Percentiles rank a stretch among this genome's conserved stretches.
phyloP scores from a whole-genome alignment of 2,113 vertebrate species.

The Stomatorhinus ivindoensis region DNA sequence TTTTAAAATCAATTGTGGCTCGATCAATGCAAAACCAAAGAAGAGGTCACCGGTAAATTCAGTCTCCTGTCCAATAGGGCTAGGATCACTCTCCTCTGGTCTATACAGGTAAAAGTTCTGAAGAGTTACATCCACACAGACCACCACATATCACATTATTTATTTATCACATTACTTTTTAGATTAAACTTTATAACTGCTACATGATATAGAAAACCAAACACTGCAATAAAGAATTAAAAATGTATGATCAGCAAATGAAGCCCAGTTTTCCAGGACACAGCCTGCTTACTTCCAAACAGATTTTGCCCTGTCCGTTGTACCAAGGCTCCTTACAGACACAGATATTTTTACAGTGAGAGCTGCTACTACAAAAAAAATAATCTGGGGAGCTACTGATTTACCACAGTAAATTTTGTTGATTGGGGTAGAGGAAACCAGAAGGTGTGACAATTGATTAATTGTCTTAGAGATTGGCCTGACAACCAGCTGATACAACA shows the following conservation, averaged over 20 bases:
- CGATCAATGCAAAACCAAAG: neutral
- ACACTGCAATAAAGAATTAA: neutral
- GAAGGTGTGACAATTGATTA: neutral
- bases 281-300: neutral
- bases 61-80: neutral
- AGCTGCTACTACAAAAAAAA: too few relatives aligned
- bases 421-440: neutral
- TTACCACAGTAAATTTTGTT: neutral
- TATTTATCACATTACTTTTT: neutral
- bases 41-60: neutral
- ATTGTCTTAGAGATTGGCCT: neutral
- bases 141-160: neutral
- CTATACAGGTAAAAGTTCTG: neutral
- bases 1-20: neutral
- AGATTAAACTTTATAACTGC: neutral
- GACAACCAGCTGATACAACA: neutral
- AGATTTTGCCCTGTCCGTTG: neutral
- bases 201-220: neutral
- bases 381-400: too few relatives aligned
- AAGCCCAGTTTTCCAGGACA: neutral
- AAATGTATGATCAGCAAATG: neutral
- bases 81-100: neutral
- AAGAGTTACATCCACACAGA: neutral
- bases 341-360: neutral
- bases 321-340: neutral